Base-by-base conservation (phyloP, 2,888 invertebrate genomes). In the Pollenia amentaria region DNA sequence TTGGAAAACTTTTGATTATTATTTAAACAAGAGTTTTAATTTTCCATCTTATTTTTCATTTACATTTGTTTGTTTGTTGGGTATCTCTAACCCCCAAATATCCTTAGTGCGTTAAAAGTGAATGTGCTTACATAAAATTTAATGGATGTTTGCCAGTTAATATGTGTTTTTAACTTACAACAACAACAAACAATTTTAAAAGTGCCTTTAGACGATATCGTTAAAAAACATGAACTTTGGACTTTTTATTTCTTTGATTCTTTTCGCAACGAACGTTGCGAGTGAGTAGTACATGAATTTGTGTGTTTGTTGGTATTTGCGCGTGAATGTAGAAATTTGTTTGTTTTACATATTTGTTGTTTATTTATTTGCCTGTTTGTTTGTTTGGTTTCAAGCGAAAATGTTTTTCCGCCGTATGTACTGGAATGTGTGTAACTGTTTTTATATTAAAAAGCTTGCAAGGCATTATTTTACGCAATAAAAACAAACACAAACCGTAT, bases 211-310 rank as follows among this genome's bases (percentile, higher is more conserved):
- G 12, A 44, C 38, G 21, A 42, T 62, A 62, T 46, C 18, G 21
- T 65, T 46, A 40, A 62, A 60, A 3, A 72, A n/a, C 75, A 75
- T 62, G 62, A 73, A 46, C 46, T 62, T 60, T 62, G 46, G 21
- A 29, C 44, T 55, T 67, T 73, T 29, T 18, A 11, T 12, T 16
- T 16, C 21, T 51, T 18, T 64, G 11, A 11, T 51, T 21, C 3
- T 64, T 62, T 48, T 51, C 12, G n/a, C 53, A 11, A 21, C 29
- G 7, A 9, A 65, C 21, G 12, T 67, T 46, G n/a, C 8, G 21
- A 44, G 18, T 44, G 42, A 29, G 29, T 14, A 46, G 18, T 10
- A 11, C 10, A 40, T 4, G 29, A 44, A 44, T 18, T 18, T 65
- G 10, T 65, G 11, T 7, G 10, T 38, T 29, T 29, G 29, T 29